Evolutionary conservation across 2,797 vertebrate species (phyloP), one percentile per base, ranked within the genome.

Genomic region (Eurystomus glaucurus): DNA sequence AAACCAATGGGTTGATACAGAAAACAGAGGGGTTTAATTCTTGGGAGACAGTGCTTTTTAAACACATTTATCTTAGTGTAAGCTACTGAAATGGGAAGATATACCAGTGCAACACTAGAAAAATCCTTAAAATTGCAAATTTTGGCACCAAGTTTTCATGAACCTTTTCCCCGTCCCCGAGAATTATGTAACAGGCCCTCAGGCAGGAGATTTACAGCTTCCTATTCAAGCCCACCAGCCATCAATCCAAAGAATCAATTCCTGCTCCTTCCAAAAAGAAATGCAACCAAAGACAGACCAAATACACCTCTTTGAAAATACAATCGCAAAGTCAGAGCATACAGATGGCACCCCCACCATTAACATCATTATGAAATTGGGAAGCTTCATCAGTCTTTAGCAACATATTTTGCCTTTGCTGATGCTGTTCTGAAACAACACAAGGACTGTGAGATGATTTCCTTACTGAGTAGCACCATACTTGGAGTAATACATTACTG

Each of bases 401-500:
- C 70, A 86, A 75, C 66, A 31, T 39, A 57, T 82, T 95, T 86
- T 89, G 86, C 81, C 61, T 85, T 85, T 0, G 0, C 85, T 88
- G 85, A 82, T 80, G 62, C 72, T 31, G 72, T 69, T 85, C 76
- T 65, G 77, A 93, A 91, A 84, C 52, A 88, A 88, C 76, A 60
- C 76, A 71, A 93, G 95, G 89, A 88, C 65, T 83, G 60, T 6
- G 41, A 74, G 85, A 94, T 51, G 31, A 84, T 95, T 96, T 94
- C 90, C 91, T 92, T 51, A 78, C 74, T n/a, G 86, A 96, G 70
- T 60, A 94, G 91, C 92, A 86, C 91, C 93, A 71, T 82, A 88
- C 94, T 92, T 72, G 60, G 94, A 94, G 96, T 82, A 96, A 97
- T 92, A 94, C 90, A 94, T 97, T 98, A 97, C 96, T 97, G 94